phyloP scores from a whole-genome alignment of 2,797 vertebrate genomes.

The Sebastes trivittatus region DNA sequence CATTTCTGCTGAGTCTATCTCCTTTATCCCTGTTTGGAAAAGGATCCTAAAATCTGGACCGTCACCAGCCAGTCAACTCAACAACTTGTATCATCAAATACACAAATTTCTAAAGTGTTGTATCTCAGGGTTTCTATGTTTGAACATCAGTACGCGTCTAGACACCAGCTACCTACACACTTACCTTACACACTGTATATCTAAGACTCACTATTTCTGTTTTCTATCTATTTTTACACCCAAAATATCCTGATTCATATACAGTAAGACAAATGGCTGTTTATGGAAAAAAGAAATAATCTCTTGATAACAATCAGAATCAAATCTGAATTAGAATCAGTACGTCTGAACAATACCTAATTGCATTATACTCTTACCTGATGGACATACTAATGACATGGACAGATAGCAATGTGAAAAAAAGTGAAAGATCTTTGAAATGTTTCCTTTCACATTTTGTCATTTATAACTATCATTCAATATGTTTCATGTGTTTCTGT shows the following conservation, averaged over 20 bases:
- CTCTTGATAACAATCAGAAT: not conserved
- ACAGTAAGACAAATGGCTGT: not conserved
- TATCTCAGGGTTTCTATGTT: not conserved
- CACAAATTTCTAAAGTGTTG: not conserved
- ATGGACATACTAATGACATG: constrained; percentile 6
- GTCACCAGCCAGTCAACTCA: not conserved
- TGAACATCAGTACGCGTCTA: not conserved
- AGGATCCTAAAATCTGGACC: constrained; percentile 4
- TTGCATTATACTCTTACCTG: not conserved
- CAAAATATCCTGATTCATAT: not conserved
- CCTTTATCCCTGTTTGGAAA: constrained; percentile 2
- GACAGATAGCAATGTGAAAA: not conserved
- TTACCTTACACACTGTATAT: not conserved
- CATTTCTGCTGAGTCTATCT: constrained; percentile 51
- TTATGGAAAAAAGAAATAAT: not conserved
- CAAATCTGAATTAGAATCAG: not conserved
- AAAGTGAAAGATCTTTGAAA: not conserved
- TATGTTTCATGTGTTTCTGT: not conserved
- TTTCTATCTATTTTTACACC: not conserved
- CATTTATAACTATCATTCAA: not conserved
- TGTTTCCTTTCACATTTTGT: not conserved
- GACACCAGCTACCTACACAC: not conserved
- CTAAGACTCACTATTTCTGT: not conserved
- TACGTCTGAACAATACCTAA: not conserved
- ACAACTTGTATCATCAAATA: constrained; percentile 24